Evolutionary conservation across 2,113 vertebrate genomes (phyloP), one percentile per base, ranked within the genome.

Genomic region (Pollimyrus isidori): DNA sequence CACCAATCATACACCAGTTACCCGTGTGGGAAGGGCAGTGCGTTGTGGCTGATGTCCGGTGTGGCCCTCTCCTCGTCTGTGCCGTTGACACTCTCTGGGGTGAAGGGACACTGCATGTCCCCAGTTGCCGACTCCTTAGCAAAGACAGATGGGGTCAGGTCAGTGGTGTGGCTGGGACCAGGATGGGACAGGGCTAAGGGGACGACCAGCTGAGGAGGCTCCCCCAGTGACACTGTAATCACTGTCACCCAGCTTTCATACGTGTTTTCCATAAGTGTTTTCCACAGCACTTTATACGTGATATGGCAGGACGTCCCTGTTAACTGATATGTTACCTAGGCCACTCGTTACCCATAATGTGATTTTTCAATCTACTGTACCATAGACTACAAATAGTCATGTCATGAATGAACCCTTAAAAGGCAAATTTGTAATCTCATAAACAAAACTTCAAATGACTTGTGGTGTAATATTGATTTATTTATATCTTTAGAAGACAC

Each of bases 1-100:
- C 19, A 26, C 42, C 26, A 48, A 26, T 46, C 23, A 50, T 80
- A 84, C n/a, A 88, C 82, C 88, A 46, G 89, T 93, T 99, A 99
- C 98, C 98, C 99, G 97, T 99, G 97, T 93, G 97, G 96, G 94
- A 98, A 98, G 92, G 98, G 95, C 94, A 98, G 96, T 82, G 98
- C 97, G 35, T 97, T 99, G 95, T 98, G 98, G 2, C 97, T 97
- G 89, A 97, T 94, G 92, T 98, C 97, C 6, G 96, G 97, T 87
- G 96, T 95, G 39, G 88, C 94, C 90, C 96, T 94, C 92, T 97
- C 97, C 2, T 99, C 98, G 73, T 99, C 98, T 2, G 98, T 99
- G 90, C 98, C 98, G 0, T 99, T 99, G 94, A 99, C 96, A 89
- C 95, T 97, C 93, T 98, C 96, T 7, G 98, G 98, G 39, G 97